A percentile compares a stretch with the other conserved stretches of the same genome.
These are phyloP conservation scores for Sycophila texana DNA, from an alignment of 2,888 invertebrate species.

Conservation along the genomic window DNA sequence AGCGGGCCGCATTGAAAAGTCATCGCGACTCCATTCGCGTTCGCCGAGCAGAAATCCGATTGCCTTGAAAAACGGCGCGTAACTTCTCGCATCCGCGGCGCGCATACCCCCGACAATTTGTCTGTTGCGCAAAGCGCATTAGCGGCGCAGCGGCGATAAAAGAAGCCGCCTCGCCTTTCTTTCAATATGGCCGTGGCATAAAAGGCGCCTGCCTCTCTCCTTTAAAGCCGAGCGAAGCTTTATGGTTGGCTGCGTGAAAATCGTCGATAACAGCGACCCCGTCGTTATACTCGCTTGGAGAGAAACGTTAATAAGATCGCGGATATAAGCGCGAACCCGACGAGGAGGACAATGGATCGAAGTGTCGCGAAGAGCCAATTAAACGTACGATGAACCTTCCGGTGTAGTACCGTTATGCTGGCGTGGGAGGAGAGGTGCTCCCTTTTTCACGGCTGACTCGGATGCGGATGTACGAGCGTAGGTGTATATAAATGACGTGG, in stretches of 20 bases:
- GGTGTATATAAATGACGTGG: not conserved
- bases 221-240: slow-evolving; percentile 12
- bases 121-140: slow-evolving; percentile 14
- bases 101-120: slow-evolving; percentile 11
- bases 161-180: not conserved
- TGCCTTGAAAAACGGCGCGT: too few relatives aligned
- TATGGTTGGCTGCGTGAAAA: slow-evolving; percentile 10
- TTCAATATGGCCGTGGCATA: not conserved
- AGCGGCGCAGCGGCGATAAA: slow-evolving; percentile 10
- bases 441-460: not conserved
- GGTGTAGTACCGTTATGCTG: not conserved
- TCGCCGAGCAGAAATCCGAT: too few relatives aligned
- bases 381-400: slow-evolving; percentile 34
- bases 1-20: not conserved
- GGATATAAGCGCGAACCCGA: not conserved
- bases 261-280: not conserved
- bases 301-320: not conserved
- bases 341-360: too few relatives aligned
- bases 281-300: not conserved
- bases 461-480: not conserved
- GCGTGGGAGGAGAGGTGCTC: not conserved
- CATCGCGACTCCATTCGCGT: not conserved
- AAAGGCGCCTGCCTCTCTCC: not conserved
- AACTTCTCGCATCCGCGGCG: not conserved
- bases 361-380: slow-evolving; percentile 19